Evolutionary conservation across 2,888 invertebrate genomes (phyloP).

Genomic region (Melanotus villosus): DNA sequence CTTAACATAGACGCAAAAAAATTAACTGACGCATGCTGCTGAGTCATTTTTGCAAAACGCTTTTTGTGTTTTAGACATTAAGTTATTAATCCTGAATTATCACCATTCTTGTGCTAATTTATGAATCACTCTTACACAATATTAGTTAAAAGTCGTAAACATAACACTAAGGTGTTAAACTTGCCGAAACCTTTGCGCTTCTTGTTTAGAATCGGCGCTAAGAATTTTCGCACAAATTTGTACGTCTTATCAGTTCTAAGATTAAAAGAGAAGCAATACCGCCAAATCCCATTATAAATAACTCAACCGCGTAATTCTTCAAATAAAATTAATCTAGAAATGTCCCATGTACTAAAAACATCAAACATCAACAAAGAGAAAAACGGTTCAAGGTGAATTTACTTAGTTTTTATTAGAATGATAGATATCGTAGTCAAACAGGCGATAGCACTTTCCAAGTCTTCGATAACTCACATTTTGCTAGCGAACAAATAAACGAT

Average conservation of each 20-base stretch:
- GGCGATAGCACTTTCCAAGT: slow-evolving; percentile 24
- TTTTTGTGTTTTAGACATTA: background rate
- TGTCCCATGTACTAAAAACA: background rate
- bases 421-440: slow-evolving; percentile 24
- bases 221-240: too few species aligned
- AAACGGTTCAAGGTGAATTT: slow-evolving; percentile 36
- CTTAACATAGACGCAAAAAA: background rate
- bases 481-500: slow-evolving; percentile 38
- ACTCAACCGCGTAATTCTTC: background rate
- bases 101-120: slow-evolving; percentile 26
- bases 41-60: slow-evolving; percentile 4
- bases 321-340: background rate
- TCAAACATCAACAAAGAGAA: slow-evolving; percentile 10
- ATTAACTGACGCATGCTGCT: background rate
- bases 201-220: too few species aligned
- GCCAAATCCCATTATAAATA: background rate
- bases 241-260: too few species aligned
- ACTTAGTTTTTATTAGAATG: slow-evolving; percentile 25
- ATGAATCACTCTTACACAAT: slow-evolving; percentile 12
- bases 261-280: background rate
- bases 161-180: too few species aligned
- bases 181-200: background rate
- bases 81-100: slow-evolving; percentile 19
- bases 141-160: background rate
- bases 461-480: slow-evolving; percentile 18